Percentiles rank a stretch among this genome's conserved stretches.
phyloP scores from a whole-genome alignment of 2,888 invertebrate species.

The Globia sparganii region DNA sequence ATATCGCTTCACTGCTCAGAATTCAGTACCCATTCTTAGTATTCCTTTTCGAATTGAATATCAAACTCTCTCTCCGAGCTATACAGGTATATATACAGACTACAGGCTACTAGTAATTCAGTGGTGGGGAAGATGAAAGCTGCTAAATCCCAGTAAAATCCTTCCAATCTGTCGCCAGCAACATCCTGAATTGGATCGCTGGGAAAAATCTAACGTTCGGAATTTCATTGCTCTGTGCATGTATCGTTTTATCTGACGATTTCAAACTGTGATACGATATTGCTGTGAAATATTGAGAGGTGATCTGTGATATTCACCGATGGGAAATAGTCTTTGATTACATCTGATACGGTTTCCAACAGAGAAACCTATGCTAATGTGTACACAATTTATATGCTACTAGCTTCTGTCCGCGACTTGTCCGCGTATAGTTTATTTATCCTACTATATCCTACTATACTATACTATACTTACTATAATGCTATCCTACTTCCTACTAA shows the following conservation, averaged over 20 bases:
- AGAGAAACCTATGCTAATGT: neutral
- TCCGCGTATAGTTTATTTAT: too few relatives aligned
- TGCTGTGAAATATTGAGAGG: slow-evolving; percentile 15
- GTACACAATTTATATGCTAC: neutral
- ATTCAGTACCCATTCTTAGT: neutral
- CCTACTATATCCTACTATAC: too few relatives aligned
- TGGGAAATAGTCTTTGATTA: neutral
- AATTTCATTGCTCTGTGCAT: slow-evolving; percentile 37
- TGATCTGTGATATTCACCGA: neutral
- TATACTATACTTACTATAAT: too few relatives aligned
- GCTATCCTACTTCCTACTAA: too few relatives aligned
- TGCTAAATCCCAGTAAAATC: slow-evolving; percentile 45
- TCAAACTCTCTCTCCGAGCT: neutral
- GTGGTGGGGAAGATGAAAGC: slow-evolving; percentile 45
- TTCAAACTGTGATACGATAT: slow-evolving; percentile 9
- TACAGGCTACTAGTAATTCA: slow-evolving; percentile 37
- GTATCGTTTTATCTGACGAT: slow-evolving; percentile 20
- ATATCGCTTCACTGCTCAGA: neutral
- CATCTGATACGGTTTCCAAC: neutral
- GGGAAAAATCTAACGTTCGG: slow-evolving; percentile 44
- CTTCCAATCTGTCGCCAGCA: slow-evolving; percentile 47
- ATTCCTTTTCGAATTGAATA: slow-evolving; percentile 23
- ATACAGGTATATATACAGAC: slow-evolving; percentile 5
- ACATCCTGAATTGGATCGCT: slow-evolving; percentile 43
- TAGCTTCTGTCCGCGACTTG: too few relatives aligned